A percentile compares a stretch with the other conserved stretches of the same genome.
Conservation (phyloP, 1,140 invertebrate genomes). For the Hycleus phaleratus region DNA sequence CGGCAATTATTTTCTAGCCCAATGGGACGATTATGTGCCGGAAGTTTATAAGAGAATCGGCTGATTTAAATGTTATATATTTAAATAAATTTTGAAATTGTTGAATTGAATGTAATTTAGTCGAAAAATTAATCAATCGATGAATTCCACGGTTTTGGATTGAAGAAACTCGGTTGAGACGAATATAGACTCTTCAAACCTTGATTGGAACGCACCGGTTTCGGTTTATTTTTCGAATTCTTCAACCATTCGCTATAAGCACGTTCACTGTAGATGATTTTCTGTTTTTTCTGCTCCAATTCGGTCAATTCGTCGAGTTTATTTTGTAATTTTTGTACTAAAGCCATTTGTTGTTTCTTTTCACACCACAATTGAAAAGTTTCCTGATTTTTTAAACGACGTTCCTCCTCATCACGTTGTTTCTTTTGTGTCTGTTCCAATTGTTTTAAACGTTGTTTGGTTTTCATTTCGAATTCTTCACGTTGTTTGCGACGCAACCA, state of each 20-base stretch:
- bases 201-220: conserved; percentile 47
- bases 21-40: neutral
- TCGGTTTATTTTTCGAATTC: conserved; percentile 45
- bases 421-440: conserved; percentile 21
- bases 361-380: conserved; percentile 39
- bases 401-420: conserved; percentile 32
- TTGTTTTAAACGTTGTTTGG: conserved; percentile 28
- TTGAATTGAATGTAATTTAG: too few relatives aligned
- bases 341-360: conserved; percentile 45
- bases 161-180: too few relatives aligned
- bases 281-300: conserved; percentile 37
- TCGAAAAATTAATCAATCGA: too few relatives aligned
- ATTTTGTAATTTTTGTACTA: conserved; percentile 41
- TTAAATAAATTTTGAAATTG: too few relatives aligned
- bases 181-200: conserved; percentile 43
- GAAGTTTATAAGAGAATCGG: too few relatives aligned
- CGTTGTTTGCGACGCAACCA: conserved; percentile 35
- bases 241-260: conserved; percentile 48
- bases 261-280: conserved; percentile 41
- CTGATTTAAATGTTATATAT: too few relatives aligned
- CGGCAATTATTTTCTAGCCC: conserved; percentile 6
- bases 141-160: too few relatives aligned
- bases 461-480: conserved; percentile 30
- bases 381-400: conserved; percentile 39
- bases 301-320: conserved; percentile 40